Evolutionary conservation across 2,888 invertebrate genomes (phyloP).

Genomic region (Pterostichus madidus): DNA sequence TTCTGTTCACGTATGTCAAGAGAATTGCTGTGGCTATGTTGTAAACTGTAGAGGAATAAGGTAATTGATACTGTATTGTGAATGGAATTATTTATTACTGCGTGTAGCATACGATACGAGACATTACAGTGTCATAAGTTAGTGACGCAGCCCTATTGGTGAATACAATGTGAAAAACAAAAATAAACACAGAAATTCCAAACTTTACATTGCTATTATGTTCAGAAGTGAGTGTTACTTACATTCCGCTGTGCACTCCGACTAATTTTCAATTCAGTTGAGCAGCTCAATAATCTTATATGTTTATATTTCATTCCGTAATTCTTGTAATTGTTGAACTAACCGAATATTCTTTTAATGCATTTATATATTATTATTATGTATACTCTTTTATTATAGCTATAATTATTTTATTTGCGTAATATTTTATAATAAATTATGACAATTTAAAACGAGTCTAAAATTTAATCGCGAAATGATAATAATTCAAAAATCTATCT

Average conservation of each 20-base stretch:
- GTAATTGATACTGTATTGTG: background rate
- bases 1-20: conserved; percentile 23
- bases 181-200: background rate
- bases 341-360: conserved; percentile 58
- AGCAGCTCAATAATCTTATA: conserved; percentile 56
- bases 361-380: conserved; percentile 66
- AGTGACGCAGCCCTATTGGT: conserved; percentile 59
- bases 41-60: conserved; percentile 7
- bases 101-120: conserved; percentile 27
- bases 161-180: conserved; percentile 49
- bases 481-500: conserved; percentile 40
- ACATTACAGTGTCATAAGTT: conserved; percentile 52
- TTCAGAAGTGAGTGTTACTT: conserved; percentile 36
- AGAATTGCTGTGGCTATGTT: conserved; percentile 9
- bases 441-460: conserved; percentile 44
- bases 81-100: conserved; percentile 19
- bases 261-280: conserved; percentile 38
- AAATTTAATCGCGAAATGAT: conserved; percentile 46
- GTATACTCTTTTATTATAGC: conserved; percentile 58
- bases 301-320: conserved; percentile 61
- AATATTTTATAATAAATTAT: conserved; percentile 63
- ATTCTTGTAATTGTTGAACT: conserved; percentile 48
- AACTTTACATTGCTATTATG: conserved; percentile 3
- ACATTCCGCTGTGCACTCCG: conserved; percentile 57
- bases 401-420: conserved; percentile 64